Evolutionary conservation across 2,797 vertebrate genomes (phyloP), one percentile per base, ranked within the genome.

Genomic region (Tragopan temminckii): DNA sequence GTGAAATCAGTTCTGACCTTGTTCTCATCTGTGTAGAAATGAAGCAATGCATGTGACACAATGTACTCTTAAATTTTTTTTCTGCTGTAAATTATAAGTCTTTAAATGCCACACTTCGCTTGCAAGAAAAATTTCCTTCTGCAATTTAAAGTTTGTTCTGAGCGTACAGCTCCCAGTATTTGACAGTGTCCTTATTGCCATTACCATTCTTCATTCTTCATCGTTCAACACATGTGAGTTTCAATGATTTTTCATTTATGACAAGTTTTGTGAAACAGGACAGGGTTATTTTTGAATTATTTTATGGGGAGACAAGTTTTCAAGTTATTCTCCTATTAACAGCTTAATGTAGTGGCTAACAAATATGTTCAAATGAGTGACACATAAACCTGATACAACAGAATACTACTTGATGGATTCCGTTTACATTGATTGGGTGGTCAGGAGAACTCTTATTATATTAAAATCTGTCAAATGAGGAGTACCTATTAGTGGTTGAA

Each of bases 401-500:
- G 38, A 89, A 69, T 10, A 86, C 13, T 81, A 70, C 16, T 63
- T 38, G 62, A 79, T 66, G 40, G 38, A 86, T 91, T 91, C 87
- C 66, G 33, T 13, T 84, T 61, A 58, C 33, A 86, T 48, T 27
- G 74, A 86, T 55, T 27, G 74, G 40, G 61, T 25, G 61, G 72
- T 31, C 40, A 72, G 63, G 50, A 93, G n/a, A 59, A 70, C 91
- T 92, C 68, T 80, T 87, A 80, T 4, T 70, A 67, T 66, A 50
- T 45, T 79, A 70, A 84, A 74, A 86, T 61, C 75, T 72, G 85
- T 76, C 63, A 91, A 88, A 64, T 86, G 7, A 59, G 80, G 52
- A 87, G 85, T n/a, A 83, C 38, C 88, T 91, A 64, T 70, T 82
- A 94, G 53, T 23, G 53, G 62, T 92, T 93, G 85, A 90, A 88